Evolutionary conservation across 2,113 vertebrate genomes (phyloP).

Genomic region (Chaetodon trifascialis): DNA sequence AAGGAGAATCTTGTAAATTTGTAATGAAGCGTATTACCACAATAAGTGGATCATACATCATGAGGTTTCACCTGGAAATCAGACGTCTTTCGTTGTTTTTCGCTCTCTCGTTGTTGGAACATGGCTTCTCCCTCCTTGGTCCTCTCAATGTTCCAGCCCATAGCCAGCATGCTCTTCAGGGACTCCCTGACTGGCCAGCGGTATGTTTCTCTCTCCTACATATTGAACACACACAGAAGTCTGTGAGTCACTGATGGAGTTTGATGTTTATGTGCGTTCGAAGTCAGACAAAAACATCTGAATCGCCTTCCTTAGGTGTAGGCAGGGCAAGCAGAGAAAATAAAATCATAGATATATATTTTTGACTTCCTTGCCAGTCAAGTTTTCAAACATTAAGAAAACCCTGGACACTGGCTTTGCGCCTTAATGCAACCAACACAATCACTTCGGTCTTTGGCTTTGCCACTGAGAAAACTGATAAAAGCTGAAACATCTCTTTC

Average conservation of each 20-base stretch:
- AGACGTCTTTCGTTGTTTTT: slow-evolving; percentile 89
- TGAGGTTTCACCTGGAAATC: slow-evolving; percentile 86
- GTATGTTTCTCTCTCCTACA: slow-evolving; percentile 94
- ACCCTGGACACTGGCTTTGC: neutral
- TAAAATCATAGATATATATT: neutral
- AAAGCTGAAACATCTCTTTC: neutral
- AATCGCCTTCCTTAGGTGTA: neutral
- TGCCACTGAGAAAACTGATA: neutral
- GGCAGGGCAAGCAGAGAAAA: neutral
- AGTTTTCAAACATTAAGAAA: neutral
- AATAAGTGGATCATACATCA: neutral
- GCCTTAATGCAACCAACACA: neutral
- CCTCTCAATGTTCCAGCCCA: slow-evolving; percentile 95
- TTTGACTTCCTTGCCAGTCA: neutral
- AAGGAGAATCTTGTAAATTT: neutral
- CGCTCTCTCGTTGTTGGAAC: slow-evolving; percentile 91
- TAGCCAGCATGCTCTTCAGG: slow-evolving; percentile 94
- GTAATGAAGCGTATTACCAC: neutral
- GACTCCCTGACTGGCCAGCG: slow-evolving; percentile 96
- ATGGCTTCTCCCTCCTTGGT: slow-evolving; percentile 92
- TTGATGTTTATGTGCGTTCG: neutral
- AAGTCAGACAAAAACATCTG: neutral
- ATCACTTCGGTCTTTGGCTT: neutral
- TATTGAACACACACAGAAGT: slow-evolving; percentile 4
- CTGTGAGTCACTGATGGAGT: neutral